A percentile compares a stretch with the other conserved stretches of the same genome.
Evolutionary conservation across 1,140 invertebrate species (phyloP).

Genomic region (Lucilia sericata): DNA sequence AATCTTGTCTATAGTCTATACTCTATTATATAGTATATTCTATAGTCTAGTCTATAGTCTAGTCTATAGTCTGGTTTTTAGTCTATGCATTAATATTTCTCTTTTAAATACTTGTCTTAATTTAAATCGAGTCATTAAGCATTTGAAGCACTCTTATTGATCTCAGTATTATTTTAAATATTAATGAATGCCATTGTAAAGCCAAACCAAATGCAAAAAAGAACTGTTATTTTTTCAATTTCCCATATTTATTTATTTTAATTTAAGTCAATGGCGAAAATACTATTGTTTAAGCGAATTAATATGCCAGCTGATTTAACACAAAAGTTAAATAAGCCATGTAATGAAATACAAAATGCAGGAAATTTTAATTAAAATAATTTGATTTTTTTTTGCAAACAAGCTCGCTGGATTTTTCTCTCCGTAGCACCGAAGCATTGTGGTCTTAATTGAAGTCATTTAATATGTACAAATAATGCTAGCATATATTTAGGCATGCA

Average conservation of each 20-base stretch:
- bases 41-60: too few relatives aligned
- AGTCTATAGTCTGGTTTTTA: too few relatives aligned
- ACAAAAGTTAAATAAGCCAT: neutral
- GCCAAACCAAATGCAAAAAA: constrained; percentile 5
- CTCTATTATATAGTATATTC: too few relatives aligned
- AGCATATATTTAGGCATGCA: neutral
- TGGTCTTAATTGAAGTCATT: neutral
- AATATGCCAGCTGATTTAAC: neutral
- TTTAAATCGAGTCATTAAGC: too few relatives aligned
- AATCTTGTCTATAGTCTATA: too few relatives aligned
- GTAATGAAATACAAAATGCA: neutral
- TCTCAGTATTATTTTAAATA: too few relatives aligned
- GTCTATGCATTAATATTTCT: too few relatives aligned
- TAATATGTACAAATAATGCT: neutral
- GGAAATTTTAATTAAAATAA: constrained; percentile 8
- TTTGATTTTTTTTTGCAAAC: neutral
- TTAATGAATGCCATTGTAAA: neutral
- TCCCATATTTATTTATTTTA: neutral
- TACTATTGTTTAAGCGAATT: neutral
- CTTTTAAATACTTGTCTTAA: too few relatives aligned
- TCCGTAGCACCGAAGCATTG: neutral
- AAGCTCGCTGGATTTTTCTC: neutral
- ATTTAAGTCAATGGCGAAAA: neutral
- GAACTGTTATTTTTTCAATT: neutral
- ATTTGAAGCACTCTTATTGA: too few relatives aligned